Base-by-base conservation (phyloP, 2,113 vertebrate genomes). In the Felis chaus region DNA sequence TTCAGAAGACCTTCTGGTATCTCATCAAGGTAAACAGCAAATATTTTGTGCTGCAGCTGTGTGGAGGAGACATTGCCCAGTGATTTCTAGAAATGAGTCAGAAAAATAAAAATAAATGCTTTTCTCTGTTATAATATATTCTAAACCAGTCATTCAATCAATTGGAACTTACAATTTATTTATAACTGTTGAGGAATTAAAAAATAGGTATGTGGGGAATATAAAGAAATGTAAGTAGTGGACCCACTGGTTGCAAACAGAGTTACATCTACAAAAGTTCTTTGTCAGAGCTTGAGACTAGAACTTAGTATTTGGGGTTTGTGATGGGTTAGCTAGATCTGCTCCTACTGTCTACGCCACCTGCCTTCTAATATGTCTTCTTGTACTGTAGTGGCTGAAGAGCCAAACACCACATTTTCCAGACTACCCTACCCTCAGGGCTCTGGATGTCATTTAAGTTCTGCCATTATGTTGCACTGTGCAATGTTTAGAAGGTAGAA, bases 1-100 rank as follows among this genome's bases (percentile, higher is more conserved):
- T 71, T 97, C 89, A 97, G 50, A 96, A 95, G 50, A 87, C 48
- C 27, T 63, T 93, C 25, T 86, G 95, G 86, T 90, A 91, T 85
- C 63, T 89, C 57, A 69, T 74, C 63, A 95, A 94, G 68, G 86
- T 53, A 92, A 96, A 92, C n/a, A 96, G 74, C 50, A 96, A 92
- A 41, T 83, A 88, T 89, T 94, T 88, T 63, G n/a, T 89, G 36
- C 9, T 48, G 31, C 69, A 91, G 39, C 55, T 92, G 73, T 16
- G 39, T 73, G 1, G 68, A 95, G 82, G 48, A 91, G 71, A 0
- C 27, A 16, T 79, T 81, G 89, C 48, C 48, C 33, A 76, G 79
- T 63, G 81, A 74, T 27, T 61, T 95, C 89, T 86, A 71, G 65
- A 21, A 89, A 90, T 95, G 57, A 88, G 50, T 90, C 80, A 97